These are phyloP conservation scores for Drosophila monieri DNA, from an alignment of 2,888 invertebrate genomes.

Conservation along the genomic window DNA sequence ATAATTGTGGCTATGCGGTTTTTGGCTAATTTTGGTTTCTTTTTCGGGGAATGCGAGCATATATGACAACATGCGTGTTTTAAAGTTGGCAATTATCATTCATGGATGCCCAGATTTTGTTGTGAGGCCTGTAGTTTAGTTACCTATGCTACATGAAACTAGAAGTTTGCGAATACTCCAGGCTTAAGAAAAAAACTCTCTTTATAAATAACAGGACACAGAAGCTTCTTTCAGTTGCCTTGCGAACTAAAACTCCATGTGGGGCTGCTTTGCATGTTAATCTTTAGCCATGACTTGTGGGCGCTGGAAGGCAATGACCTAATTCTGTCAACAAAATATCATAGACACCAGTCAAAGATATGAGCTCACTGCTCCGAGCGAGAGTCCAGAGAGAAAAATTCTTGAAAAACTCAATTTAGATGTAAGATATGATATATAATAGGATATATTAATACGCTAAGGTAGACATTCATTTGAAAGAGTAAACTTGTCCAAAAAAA, in stretches of 20 bases:
- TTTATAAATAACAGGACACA: not conserved
- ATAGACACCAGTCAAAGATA: slow-evolving; percentile 43
- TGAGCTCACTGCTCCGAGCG: slow-evolving; percentile 21
- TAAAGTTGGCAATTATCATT: slow-evolving; percentile 33
- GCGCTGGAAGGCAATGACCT: slow-evolving; percentile 64
- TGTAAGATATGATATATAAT: not conserved
- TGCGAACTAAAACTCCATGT: slow-evolving; percentile 7
- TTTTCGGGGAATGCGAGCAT: slow-evolving; percentile 9
- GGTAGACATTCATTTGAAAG: no score
- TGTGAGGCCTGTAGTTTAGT: no score
- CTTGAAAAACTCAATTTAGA: not conserved
- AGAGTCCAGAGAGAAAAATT: not conserved
- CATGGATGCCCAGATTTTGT: slow-evolving; percentile 13
- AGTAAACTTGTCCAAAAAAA: no score
- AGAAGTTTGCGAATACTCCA: not conserved
- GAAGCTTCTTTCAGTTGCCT: slow-evolving; percentile 13
- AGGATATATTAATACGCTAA: no score
- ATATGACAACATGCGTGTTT: slow-evolving; percentile 1
- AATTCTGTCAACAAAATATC: slow-evolving; percentile 69
- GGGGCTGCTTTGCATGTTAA: slow-evolving; percentile 50
- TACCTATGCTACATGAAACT: not conserved
- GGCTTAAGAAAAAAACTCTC: not conserved
- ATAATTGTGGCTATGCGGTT: slow-evolving; percentile 55
- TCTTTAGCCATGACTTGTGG: slow-evolving; percentile 43
- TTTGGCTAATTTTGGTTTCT: slow-evolving; percentile 38